A percentile compares a stretch with the other conserved stretches of the same genome.
phyloP scores from a whole-genome alignment of 1,140 invertebrate species.

The Drosophila parabipectinata region DNA sequence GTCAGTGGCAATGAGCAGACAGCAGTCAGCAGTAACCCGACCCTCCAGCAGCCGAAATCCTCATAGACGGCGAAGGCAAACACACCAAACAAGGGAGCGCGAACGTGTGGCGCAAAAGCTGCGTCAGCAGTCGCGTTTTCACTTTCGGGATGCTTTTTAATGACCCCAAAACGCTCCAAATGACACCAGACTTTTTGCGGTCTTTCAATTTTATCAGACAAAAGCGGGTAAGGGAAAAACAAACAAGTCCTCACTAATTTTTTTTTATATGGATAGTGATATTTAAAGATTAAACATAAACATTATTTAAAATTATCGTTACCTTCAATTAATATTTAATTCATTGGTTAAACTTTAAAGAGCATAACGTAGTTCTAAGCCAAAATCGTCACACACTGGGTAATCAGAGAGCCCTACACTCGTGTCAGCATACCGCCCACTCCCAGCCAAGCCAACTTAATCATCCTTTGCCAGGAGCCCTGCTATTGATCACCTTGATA shows the following conservation, averaged over 20 bases:
- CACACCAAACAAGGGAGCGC: neutral
- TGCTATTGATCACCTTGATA: constrained; percentile 50
- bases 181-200: constrained; percentile 56
- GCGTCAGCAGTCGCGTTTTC: constrained; percentile 65
- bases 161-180: constrained; percentile 53
- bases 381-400: constrained; percentile 2
- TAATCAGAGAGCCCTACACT: constrained; percentile 29
- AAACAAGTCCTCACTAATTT: neutral
- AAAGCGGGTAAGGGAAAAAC: neutral
- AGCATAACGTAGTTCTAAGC: too few relatives aligned
- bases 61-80: neutral
- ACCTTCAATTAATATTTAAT: too few relatives aligned
- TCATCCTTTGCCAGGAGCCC: constrained; percentile 45
- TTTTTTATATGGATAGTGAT: too few relatives aligned
- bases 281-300: too few relatives aligned
- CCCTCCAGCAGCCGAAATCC: constrained; percentile 17
- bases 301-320: too few relatives aligned
- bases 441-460: constrained; percentile 18
- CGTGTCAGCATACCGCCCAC: neutral
- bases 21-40: constrained; percentile 28
- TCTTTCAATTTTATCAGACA: constrained; percentile 40
- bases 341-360: too few relatives aligned
- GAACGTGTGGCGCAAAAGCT: neutral
- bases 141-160: constrained; percentile 70
- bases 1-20: constrained; percentile 55